A percentile compares a stretch with the other conserved stretches of the same genome.
Conservation (phyloP, 2,113 vertebrate genomes). For the Onychostoma macrolepis region DNA sequence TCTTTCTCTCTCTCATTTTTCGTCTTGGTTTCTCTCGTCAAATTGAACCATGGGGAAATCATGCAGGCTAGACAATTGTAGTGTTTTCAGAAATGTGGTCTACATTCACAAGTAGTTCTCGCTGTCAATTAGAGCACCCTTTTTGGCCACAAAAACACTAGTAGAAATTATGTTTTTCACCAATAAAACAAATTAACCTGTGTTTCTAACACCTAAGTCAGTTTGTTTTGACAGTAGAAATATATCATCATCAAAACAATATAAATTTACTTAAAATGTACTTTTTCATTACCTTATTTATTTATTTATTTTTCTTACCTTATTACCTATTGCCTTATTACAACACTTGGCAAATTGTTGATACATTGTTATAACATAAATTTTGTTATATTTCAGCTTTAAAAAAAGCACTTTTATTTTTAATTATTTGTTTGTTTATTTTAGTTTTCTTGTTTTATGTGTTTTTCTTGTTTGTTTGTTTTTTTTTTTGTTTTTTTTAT, state of each 20-base stretch:
- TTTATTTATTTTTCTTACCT: not conserved
- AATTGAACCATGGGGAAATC: slow-evolving; percentile 51
- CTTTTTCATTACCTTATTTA: not conserved
- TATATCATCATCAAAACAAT: not conserved
- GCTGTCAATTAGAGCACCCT: slow-evolving; percentile 25
- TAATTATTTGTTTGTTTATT: too few relatives aligned
- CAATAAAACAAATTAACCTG: not conserved
- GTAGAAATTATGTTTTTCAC: not conserved
- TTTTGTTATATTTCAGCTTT: too few relatives aligned
- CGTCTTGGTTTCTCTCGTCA: slow-evolving; percentile 9
- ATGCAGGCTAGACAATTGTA: slow-evolving; percentile 16
- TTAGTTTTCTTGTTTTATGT: too few relatives aligned
- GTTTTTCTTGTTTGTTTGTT: too few relatives aligned
- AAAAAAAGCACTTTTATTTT: too few relatives aligned
- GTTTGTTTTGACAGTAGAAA: not conserved
- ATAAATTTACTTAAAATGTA: not conserved
- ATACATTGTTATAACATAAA: too few relatives aligned
- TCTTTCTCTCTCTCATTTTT: slow-evolving; percentile 1
- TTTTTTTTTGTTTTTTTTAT: too few relatives aligned
- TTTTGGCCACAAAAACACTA: not conserved
- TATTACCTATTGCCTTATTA: too few relatives aligned
- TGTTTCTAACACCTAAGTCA: not conserved
- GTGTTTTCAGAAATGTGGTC: slow-evolving; percentile 22
- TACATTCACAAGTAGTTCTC: slow-evolving; percentile 22
- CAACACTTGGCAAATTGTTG: not conserved